Evolutionary conservation across 2,888 invertebrate species (phyloP), one percentile per base, ranked within the genome.

Genomic region (Ametastegia equiseti): DNA sequence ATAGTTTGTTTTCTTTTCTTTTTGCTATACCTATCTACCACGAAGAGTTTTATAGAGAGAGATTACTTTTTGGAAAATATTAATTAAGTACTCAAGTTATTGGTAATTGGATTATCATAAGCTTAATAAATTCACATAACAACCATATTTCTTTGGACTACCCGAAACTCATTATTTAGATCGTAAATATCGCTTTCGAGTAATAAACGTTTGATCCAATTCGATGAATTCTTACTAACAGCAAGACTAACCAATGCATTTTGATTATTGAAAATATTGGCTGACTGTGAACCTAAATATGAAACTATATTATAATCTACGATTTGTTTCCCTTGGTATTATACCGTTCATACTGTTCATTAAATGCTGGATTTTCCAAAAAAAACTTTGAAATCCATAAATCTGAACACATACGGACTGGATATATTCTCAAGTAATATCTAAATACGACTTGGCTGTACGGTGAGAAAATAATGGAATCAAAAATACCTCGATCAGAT

Each of bases 11-110:
- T 27, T 45, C 42, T 45, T 42, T 42, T 23, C 6, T 15, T 73
- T 50, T 30, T n/a, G 0, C 33, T 19, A 13, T 36, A 19, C 19
- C 9, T 33, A 36, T 1, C 33, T 75, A 54, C 5, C 33, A 54
- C 11, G 11, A 15, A 11, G 11, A 33, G 50, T 75, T 7, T 54
- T 19, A 33, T 27, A 75, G 73, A 73, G n/a, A n/a, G 73, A 75
- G 73, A 75, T 54, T 75, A 54, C 50, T 75, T 75, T 39, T 36
- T 33, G 36, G 33, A 75, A 54, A 75, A 75, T 73, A 47, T 45
- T 27, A 33, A 75, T 75, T 75, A 75, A 75, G 73, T 75, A 75
- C 73, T n/a, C 19, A n/a, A 54, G 50, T n/a, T 15, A 71, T 60
- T 60, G 30, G 27, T 42, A 42, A 60, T 30, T 15, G 27, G 60